Evolutionary conservation across 2,113 vertebrate species (phyloP).

Genomic region (Vireo altiloquus): DNA sequence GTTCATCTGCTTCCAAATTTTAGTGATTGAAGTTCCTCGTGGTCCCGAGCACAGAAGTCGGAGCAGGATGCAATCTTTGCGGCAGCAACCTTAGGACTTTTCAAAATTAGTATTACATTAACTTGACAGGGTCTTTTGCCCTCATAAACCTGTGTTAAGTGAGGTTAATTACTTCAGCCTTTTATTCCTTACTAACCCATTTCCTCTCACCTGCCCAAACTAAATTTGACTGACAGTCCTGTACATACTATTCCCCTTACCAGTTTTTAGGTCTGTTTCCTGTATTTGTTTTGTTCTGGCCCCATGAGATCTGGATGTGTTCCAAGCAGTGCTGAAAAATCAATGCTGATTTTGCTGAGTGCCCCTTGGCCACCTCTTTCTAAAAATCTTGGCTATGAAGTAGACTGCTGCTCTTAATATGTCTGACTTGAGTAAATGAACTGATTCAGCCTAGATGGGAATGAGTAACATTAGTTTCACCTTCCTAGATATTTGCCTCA

Average conservation of each 20-base stretch:
- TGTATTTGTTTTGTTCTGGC: neutral
- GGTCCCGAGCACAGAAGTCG: neutral
- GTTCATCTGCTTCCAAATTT: neutral
- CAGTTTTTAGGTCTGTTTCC: neutral
- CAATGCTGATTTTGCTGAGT: constrained; percentile 42
- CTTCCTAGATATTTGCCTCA: neutral
- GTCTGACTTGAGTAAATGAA: constrained; percentile 14
- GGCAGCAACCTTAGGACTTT: neutral
- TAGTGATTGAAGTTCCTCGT: neutral
- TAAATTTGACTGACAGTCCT: neutral
- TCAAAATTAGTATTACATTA: neutral
- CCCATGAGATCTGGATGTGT: neutral
- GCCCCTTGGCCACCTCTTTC: neutral
- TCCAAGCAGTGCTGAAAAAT: constrained; percentile 25
- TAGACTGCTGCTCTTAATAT: neutral
- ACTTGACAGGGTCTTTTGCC: neutral
- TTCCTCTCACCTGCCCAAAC: constrained; percentile 1
- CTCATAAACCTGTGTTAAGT: neutral
- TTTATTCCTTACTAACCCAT: neutral
- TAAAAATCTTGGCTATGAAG: constrained; percentile 6
- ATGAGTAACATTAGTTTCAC: constrained; percentile 4
- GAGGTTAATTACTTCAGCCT: constrained; percentile 20
- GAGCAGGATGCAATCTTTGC: neutral
- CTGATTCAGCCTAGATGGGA: neutral
- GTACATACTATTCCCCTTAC: neutral